phyloP scores from a whole-genome alignment of 2,888 invertebrate genomes.

The Sesia apiformis region DNA sequence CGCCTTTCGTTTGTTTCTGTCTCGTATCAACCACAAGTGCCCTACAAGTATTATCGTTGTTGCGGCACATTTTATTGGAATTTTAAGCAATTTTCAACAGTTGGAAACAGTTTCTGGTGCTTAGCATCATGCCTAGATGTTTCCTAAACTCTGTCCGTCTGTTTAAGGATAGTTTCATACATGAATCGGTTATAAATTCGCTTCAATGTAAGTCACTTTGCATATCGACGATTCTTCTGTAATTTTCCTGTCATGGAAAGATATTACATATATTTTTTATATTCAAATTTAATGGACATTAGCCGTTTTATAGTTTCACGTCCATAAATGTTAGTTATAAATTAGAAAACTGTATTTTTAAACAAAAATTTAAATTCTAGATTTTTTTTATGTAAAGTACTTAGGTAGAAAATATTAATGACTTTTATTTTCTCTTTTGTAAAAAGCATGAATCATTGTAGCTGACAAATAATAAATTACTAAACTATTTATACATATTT shows the following conservation, averaged over 20 bases:
- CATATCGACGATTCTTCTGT: not conserved
- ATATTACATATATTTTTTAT: too few relatives aligned
- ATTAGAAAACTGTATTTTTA: too few relatives aligned
- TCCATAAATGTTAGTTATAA: too few relatives aligned
- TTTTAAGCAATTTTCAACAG: constrained; percentile 10
- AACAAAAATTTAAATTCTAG: too few relatives aligned
- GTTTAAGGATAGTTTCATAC: constrained; percentile 37
- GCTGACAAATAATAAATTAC: not conserved
- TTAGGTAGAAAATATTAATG: too few relatives aligned
- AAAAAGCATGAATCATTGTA: not conserved
- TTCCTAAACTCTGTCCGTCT: constrained; percentile 49
- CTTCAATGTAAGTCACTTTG: constrained; percentile 41
- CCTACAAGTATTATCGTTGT: constrained; percentile 40
- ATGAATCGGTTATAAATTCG: constrained; percentile 36
- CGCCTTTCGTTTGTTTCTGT: constrained; percentile 49
- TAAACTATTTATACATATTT: not conserved
- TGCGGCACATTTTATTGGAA: constrained; percentile 19
- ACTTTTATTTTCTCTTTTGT: not conserved
- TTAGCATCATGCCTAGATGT: constrained; percentile 49
- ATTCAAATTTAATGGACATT: too few relatives aligned
- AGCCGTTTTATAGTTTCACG: too few relatives aligned
- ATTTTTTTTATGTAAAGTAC: too few relatives aligned
- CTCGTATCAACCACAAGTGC: constrained; percentile 57
- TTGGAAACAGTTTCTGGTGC: not conserved
- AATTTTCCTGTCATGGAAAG: too few relatives aligned